These are phyloP conservation scores for Chaetops frenatus DNA, from an alignment of 2,113 vertebrate species.

Conservation along the genomic window DNA sequence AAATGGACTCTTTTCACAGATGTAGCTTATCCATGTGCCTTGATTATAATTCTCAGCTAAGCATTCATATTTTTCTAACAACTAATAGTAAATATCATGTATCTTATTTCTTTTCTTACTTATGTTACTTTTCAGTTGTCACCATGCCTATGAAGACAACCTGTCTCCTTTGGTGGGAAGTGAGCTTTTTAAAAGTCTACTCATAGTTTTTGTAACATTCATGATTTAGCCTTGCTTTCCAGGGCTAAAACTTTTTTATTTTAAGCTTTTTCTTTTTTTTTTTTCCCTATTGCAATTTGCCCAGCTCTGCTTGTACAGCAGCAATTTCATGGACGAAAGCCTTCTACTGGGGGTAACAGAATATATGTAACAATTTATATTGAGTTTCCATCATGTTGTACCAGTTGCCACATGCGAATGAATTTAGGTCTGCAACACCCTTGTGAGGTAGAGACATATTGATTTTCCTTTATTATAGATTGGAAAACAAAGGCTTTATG, in stretches of 20 bases:
- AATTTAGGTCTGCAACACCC: slow-evolving; percentile 5
- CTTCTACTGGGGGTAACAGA: slow-evolving; percentile 24
- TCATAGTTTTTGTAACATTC: background rate
- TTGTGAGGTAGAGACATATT: background rate
- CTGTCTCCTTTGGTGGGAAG: background rate
- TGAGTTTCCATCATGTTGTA: slow-evolving; percentile 41
- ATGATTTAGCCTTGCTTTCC: background rate
- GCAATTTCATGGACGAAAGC: slow-evolving; percentile 58
- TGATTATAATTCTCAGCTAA: background rate
- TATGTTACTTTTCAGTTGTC: background rate
- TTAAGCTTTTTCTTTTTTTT: background rate
- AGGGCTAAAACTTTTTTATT: background rate
- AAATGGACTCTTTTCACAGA: background rate
- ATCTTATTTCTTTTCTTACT: background rate
- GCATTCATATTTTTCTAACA: background rate
- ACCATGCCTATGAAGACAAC: background rate
- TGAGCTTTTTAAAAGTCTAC: background rate
- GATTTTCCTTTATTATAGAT: slow-evolving; percentile 35
- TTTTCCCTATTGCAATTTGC: background rate
- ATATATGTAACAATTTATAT: slow-evolving; percentile 43
- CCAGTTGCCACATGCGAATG: slow-evolving; percentile 1
- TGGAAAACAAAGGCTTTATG: slow-evolving; percentile 37
- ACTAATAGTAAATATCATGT: background rate
- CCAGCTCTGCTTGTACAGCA: background rate
- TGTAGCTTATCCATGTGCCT: background rate